A percentile compares a stretch with the other conserved stretches of the same genome.
phyloP scores from a whole-genome alignment of 1,140 invertebrate genomes.

The Nasonia vitripennis region DNA sequence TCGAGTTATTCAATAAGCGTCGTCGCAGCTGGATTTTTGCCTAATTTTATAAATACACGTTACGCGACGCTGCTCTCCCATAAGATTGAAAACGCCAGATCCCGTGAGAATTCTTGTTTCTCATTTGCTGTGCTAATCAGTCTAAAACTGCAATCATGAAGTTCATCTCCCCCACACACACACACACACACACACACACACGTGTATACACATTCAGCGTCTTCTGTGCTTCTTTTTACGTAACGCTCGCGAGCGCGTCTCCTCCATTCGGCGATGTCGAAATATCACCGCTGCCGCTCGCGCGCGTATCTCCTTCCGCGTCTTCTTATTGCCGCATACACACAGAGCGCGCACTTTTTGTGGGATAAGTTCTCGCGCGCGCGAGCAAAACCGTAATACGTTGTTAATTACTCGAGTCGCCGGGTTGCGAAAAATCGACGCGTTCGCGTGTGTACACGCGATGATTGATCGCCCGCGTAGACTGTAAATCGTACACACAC shows the following conservation, averaged over 20 bases:
- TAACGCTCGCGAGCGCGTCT: not conserved
- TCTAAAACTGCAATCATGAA: slow-evolving; percentile 4
- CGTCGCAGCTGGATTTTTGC: not conserved
- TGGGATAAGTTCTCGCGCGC: not conserved
- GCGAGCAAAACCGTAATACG: not conserved
- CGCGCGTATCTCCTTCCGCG: not conserved
- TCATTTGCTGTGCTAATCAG: not conserved
- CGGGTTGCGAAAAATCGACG: not conserved
- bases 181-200: not conserved
- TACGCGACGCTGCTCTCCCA: not conserved
- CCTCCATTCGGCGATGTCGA: not conserved
- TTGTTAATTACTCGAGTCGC: not conserved
- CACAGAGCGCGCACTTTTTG: not conserved
- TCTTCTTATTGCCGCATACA: not conserved
- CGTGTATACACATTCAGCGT: not conserved
- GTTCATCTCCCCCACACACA: not conserved
- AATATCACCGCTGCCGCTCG: not conserved
- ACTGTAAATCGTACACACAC: not conserved
- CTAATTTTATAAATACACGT: not conserved
- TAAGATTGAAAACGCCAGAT: not conserved
- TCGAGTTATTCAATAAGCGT: not conserved
- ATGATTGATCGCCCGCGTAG: not conserved
- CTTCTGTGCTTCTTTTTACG: not conserved
- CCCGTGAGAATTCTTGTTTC: not conserved
- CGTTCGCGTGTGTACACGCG: too few species aligned